Conservation (phyloP, 2,888 invertebrate species). For the Diogma glabrata region DNA sequence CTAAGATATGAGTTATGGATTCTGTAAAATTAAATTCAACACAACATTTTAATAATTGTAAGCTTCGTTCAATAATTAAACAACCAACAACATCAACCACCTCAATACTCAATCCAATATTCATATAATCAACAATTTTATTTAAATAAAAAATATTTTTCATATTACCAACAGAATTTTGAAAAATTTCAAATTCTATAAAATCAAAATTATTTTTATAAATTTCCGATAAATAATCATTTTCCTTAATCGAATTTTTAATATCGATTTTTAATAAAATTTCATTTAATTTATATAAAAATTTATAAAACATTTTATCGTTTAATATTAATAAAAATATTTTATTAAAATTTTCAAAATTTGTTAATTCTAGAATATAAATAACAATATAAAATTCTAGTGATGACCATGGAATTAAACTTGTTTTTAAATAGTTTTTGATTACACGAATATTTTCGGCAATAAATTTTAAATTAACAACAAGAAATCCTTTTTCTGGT, state of each 20-base stretch:
- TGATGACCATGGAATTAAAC: neutral
- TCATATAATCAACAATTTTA: too few relatives aligned
- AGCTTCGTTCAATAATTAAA: too few relatives aligned
- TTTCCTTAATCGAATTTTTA: too few relatives aligned
- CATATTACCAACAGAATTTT: neutral
- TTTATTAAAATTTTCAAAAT: neutral
- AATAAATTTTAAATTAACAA: conserved; percentile 3
- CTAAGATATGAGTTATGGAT: too few relatives aligned
- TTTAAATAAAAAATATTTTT: conserved; percentile 5
- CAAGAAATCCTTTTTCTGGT: neutral
- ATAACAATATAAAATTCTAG: neutral
- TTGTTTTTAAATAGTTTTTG: neutral
- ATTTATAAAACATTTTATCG: conserved; percentile 5
- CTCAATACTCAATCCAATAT: too few relatives aligned
- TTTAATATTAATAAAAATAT: neutral
- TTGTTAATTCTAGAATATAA: neutral
- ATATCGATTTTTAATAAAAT: too few relatives aligned
- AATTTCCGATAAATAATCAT: neutral
- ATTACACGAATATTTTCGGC: conserved; percentile 1
- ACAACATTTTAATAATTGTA: too few relatives aligned
- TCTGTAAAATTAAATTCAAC: too few relatives aligned
- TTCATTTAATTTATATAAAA: neutral
- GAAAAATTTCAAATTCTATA: conserved; percentile 4
- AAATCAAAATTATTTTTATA: neutral
- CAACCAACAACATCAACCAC: too few relatives aligned